Evolutionary conservation across 2,797 vertebrate genomes (phyloP).

Genomic region (Syngnathus acus): DNA sequence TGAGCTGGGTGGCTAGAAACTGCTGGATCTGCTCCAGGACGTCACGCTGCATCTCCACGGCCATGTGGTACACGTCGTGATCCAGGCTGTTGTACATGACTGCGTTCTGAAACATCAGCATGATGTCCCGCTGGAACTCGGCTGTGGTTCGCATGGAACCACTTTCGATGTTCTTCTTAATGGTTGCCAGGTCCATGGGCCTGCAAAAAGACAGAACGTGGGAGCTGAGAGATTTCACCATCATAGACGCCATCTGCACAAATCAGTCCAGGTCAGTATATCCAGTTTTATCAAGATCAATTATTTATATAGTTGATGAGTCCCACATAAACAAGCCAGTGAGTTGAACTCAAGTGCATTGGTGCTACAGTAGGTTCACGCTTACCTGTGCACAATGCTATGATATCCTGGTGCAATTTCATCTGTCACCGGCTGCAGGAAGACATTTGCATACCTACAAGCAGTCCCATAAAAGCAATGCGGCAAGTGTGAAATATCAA

Average conservation of each 20-base stretch:
- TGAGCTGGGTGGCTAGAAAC: conserved; percentile 76
- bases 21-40: conserved; percentile 89
- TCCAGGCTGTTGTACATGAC: conserved; percentile 93
- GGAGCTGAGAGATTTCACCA: neutral
- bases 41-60: conserved; percentile 89
- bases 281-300: neutral
- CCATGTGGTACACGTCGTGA: conserved; percentile 86
- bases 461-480: neutral
- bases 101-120: conserved; percentile 97
- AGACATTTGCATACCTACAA: conserved; percentile 92
- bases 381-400: conserved; percentile 94
- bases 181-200: conserved; percentile 89
- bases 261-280: conserved; percentile 1
- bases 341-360: neutral
- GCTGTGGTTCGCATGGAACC: conserved; percentile 80
- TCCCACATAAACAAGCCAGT: neutral
- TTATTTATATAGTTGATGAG: neutral
- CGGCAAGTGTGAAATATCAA: neutral
- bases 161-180: conserved; percentile 85
- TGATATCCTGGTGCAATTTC: conserved; percentile 97
- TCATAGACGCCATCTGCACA: neutral
- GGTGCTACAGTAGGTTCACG: neutral
- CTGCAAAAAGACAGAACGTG: conserved; percentile 44
- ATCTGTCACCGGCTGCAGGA: conserved; percentile 94
- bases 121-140: conserved; percentile 91